Conservation (phyloP, 2,113 vertebrate species). For the Taxidea taxus region DNA sequence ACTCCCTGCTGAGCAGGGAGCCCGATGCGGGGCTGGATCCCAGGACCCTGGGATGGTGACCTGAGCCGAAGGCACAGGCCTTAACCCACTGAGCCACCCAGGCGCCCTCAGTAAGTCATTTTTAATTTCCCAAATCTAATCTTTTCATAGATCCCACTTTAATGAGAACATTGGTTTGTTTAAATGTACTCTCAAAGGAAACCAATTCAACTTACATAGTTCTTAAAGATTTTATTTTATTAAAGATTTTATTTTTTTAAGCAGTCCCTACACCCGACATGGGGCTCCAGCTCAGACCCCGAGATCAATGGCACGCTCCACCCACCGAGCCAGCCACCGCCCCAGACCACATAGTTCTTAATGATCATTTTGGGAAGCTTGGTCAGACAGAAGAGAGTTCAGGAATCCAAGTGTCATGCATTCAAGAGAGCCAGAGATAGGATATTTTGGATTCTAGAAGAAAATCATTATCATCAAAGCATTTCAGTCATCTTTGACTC, state of each 20-base stretch:
- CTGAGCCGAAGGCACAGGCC: too few relatives aligned
- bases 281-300: background rate
- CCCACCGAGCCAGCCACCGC: background rate
- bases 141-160: background rate
- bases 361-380: conserved; percentile 5
- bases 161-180: background rate
- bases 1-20: too few relatives aligned
- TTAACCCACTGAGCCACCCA: too few relatives aligned
- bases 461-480: conserved; percentile 27
- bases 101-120: background rate
- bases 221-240: background rate
- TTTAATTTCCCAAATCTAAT: background rate
- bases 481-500: background rate
- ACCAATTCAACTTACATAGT: background rate
- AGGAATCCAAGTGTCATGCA: conserved; percentile 4
- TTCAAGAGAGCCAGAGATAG: conserved; percentile 6
- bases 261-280: background rate
- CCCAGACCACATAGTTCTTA: background rate
- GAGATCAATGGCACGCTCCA: background rate
- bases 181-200: background rate
- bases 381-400: conserved; percentile 41
- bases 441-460: conserved; percentile 40
- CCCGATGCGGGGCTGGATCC: too few relatives aligned
- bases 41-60: too few relatives aligned
- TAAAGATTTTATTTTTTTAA: background rate